These are phyloP conservation scores for Tenthredo mesomela DNA, from an alignment of 2,888 invertebrate genomes.

Conservation along the genomic window DNA sequence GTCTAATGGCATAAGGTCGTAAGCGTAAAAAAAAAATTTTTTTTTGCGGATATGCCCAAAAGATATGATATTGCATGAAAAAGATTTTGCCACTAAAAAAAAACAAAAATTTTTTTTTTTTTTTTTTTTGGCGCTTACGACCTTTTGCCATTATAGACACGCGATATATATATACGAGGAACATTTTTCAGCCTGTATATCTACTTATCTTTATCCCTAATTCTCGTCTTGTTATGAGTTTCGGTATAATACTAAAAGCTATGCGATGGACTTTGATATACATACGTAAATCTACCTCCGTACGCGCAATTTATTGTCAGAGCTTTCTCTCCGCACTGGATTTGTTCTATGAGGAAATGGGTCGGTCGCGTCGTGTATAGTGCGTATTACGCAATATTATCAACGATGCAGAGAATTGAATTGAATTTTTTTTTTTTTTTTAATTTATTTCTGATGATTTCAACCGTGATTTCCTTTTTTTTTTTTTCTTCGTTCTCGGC, in stretches of 20 bases:
- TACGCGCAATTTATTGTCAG: background rate
- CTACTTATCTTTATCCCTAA: background rate
- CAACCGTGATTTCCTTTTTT: background rate
- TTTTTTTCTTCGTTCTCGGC: too few species aligned
- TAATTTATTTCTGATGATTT: background rate
- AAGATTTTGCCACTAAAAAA: too few species aligned
- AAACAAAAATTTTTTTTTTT: too few species aligned
- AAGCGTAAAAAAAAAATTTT: too few species aligned
- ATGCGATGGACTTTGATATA: background rate
- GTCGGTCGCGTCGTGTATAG: background rate
- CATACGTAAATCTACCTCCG: background rate
- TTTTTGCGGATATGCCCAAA: too few species aligned
- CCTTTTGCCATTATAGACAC: too few species aligned
- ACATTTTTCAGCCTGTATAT: background rate
- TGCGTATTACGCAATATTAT: background rate
- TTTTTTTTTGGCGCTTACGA: too few species aligned
- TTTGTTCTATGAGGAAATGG: conserved; percentile 6
- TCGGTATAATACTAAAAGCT: too few species aligned
- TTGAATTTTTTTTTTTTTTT: background rate
- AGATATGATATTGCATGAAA: too few species aligned
- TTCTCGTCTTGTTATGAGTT: background rate
- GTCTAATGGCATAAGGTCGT: too few species aligned
- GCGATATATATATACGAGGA: background rate
- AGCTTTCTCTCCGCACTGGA: conserved; percentile 2
- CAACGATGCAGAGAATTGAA: background rate